Base-by-base conservation (phyloP, 1,140 invertebrate species). In the Drosophila parabipectinata region DNA sequence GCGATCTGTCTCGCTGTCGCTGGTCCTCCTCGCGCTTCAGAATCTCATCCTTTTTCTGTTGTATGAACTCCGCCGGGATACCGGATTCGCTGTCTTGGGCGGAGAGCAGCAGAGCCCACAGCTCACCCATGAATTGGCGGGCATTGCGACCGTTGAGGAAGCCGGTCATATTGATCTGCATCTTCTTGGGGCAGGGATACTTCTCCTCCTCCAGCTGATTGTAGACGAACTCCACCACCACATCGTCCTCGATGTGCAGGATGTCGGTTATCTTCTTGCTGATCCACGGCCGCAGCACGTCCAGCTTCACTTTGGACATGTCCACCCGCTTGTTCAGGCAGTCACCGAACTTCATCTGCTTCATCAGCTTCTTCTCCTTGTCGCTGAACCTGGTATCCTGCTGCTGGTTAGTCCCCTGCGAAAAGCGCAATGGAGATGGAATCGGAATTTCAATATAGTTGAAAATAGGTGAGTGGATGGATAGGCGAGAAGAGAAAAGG, bases 91-190 rank as follows among this genome's bases (percentile, higher is more conserved):
- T 98, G 50, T 98, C 97, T 93, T 99, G 98, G 3, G 99, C 99
- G 56, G 98, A 98, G 52, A 98, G 94, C 50, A 99, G 92, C 62
- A 99, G 92, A 51, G 97, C 96, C 99, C 99, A 99, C 44, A 99
- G 93, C 91, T 99, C 98, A 0, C 96, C 96, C 96, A 99, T 98
- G 92, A 99, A 99, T 67, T 98, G 95, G 47, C 98, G 94, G 9
- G 99, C 98, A 94, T 99, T 99, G 92, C 98, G 98, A 2, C 98
- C 98, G 93, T 99, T 99, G 26, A 99, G 93, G 93, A 99, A 99
- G 9, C 99, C 99, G 37, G 99, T 99, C 87, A 99, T 93, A 93
- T 99, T 99, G 83, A 99, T 99, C 94, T 99, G 99, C 96, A 99
- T 99, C 92, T 98, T 97, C 92, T 98, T 98, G 39, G 98, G 98